Evolutionary conservation across 1,140 invertebrate species (phyloP), one percentile per base, ranked within the genome.

Genomic region (Drosophila murphyi): DNA sequence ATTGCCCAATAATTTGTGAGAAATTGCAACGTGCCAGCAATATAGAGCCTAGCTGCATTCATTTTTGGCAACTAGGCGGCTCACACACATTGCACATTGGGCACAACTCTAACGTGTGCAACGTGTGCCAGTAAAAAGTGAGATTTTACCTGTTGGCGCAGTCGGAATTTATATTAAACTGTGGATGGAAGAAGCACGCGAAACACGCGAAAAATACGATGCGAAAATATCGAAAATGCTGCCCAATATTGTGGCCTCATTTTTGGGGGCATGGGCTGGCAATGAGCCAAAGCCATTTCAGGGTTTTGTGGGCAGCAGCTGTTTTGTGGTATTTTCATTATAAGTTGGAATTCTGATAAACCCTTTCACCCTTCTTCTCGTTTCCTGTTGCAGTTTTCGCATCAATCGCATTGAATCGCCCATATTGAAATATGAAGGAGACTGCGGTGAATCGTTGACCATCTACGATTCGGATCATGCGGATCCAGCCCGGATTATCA

Each of bases 371-470:
- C 41, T 41, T 57, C 10, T 65, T 5, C 52, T 50, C 6, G 5
- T 55, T 59, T 50, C 43, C 4, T 62, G 0, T 88, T 78, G n/a
- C 78, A 97, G 96, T 85, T 98, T 98, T 82, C 95, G 97, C 3
- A 97, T 98, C 60, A 97, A 97, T 80, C 95, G 96, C 5, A 97
- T 98, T 57, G 96, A 97, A 85, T 97, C 97, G 0, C 97, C 97
- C 0, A 97, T 97, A 48, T 94, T 95, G n/a, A 95, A 95, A 0
- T 97, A 96, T 88, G 96, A 96, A 37, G 96, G 96, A 0, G 97
- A 98, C 75, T 98, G 97, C 78, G 97, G 96, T 0, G 97, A 98
- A 82, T 97, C 97, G 3, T 92, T 98, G 7, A 98, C 97, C 0
- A 94, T 98, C 2, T 98, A 98, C 91, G 97, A 98, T 76, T 95